phyloP scores from a whole-genome alignment of 2,113 vertebrate species.

The Macroglossus sobrinus region DNA sequence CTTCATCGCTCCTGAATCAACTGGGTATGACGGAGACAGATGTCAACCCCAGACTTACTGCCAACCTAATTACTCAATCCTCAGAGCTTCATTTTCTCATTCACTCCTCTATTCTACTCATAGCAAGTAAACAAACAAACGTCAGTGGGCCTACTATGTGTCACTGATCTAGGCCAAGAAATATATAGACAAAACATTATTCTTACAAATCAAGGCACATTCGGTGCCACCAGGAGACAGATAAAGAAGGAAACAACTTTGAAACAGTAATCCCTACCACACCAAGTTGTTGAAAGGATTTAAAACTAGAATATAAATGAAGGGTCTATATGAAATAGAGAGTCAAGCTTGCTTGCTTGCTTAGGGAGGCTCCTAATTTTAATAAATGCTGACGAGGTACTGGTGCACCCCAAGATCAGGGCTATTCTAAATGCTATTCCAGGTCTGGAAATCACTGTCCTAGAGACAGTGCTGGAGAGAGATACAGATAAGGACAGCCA shows the following conservation, averaged over 20 bases:
- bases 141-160: neutral
- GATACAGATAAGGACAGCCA: neutral
- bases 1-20: neutral
- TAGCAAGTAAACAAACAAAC: neutral
- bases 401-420: neutral
- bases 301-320: neutral
- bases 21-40: neutral
- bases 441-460: neutral
- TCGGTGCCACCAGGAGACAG: neutral
- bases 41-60: neutral
- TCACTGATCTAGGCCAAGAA: neutral
- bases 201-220: neutral
- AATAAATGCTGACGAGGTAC: constrained; percentile 8
- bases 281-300: neutral
- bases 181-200: neutral
- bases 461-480: neutral
- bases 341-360: neutral
- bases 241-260: neutral
- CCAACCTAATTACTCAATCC: neutral
- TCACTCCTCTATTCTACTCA: neutral
- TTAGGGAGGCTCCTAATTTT: constrained; percentile 1
- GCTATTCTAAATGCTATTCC: neutral
- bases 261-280: neutral
- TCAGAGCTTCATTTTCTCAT: neutral
- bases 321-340: neutral